Evolutionary conservation across 2,113 vertebrate species (phyloP).

Genomic region (Tupaia chinensis): DNA sequence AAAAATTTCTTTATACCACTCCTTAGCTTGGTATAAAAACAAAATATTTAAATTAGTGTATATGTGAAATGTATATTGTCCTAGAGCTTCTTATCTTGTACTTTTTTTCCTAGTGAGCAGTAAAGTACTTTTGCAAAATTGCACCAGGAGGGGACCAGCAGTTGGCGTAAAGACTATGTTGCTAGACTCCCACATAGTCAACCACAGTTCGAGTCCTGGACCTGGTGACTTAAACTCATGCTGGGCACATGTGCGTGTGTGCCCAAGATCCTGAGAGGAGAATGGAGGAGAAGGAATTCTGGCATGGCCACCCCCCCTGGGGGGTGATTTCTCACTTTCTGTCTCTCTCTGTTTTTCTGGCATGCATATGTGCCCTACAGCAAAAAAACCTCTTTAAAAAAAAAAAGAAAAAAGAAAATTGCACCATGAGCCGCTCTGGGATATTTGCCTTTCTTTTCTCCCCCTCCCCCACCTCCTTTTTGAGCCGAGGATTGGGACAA

Average conservation of each 20-base stretch:
- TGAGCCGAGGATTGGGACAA: not conserved
- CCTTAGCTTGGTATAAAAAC: not conserved
- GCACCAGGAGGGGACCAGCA: not conserved
- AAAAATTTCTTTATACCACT: not conserved
- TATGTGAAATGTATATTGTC: not conserved
- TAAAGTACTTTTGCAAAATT: not conserved
- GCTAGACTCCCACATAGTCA: too few relatives aligned
- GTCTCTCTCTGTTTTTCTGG: too few relatives aligned
- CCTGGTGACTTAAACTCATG: too few relatives aligned
- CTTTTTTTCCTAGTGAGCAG: not conserved
- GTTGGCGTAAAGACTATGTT: too few relatives aligned
- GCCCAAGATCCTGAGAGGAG: too few relatives aligned
- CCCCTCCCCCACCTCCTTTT: conserved; percentile 39
- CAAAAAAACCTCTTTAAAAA: too few relatives aligned
- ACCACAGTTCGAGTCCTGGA: too few relatives aligned
- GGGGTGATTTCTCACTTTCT: too few relatives aligned
- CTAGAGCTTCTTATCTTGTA: not conserved
- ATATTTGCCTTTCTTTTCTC: conserved; percentile 54
- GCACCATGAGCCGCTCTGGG: not conserved
- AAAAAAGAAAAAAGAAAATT: not conserved
- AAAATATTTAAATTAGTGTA: conserved; percentile 1
- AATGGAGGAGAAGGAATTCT: too few relatives aligned
- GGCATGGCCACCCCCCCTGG: too few relatives aligned
- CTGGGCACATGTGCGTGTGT: too few relatives aligned
- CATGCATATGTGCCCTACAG: too few relatives aligned